Conservation (phyloP, 2,797 vertebrate species). For the Macrochelys suwanniensis region DNA sequence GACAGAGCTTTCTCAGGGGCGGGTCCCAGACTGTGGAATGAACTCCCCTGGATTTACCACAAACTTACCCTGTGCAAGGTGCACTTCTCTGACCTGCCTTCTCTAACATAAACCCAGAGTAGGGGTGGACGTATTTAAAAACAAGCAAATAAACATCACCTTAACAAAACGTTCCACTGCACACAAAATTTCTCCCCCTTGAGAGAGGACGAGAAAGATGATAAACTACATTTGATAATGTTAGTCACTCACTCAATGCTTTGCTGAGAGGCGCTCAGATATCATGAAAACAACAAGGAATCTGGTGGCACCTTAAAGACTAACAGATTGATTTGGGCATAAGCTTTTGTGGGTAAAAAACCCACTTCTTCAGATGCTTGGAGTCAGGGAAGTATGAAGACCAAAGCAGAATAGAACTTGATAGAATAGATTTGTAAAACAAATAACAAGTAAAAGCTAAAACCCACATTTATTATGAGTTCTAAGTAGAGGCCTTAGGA, state of each 20-base stretch:
- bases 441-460: too few relatives aligned
- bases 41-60: too few relatives aligned
- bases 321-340: too few relatives aligned
- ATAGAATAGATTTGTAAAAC: background rate
- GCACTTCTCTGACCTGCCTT: background rate
- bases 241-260: background rate
- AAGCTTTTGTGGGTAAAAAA: too few relatives aligned
- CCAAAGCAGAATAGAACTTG: fast-evolving
- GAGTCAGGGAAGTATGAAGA: background rate
- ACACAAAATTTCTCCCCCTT: too few relatives aligned
- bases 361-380: too few relatives aligned
- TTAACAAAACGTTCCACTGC: too few relatives aligned
- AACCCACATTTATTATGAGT: background rate
- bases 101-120: background rate
- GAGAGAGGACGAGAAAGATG: background rate
- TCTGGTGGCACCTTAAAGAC: too few relatives aligned
- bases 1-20: too few relatives aligned
- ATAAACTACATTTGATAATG: background rate
- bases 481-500: background rate
- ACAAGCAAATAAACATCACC: background rate
- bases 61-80: background rate
- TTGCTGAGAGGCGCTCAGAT: background rate
- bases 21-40: too few relatives aligned
- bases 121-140: background rate
- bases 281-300: background rate